Percentiles rank a stretch among this genome's conserved stretches.
phyloP scores from a whole-genome alignment of 2,113 vertebrate genomes.

The Macrotus californicus region DNA sequence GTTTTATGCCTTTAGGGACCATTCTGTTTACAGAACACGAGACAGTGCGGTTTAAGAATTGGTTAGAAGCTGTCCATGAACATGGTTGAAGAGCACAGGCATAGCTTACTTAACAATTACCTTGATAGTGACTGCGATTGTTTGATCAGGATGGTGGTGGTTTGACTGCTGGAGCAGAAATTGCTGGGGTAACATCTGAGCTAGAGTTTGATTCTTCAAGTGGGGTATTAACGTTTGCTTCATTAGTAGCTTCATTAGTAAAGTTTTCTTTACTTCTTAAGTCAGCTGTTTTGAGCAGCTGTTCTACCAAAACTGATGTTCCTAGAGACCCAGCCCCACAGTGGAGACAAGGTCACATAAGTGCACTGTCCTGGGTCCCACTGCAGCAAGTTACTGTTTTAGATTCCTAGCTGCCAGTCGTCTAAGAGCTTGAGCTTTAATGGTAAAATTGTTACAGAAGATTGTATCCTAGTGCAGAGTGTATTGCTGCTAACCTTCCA shows the following conservation, averaged over 20 bases:
- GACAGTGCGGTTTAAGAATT: not conserved
- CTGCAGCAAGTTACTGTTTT: not conserved
- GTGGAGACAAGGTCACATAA: not conserved
- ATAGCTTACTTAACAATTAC: constrained; percentile 4
- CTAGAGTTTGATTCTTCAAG: constrained; percentile 24
- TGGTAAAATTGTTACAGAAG: not conserved
- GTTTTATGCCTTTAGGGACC: not conserved
- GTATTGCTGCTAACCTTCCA: not conserved
- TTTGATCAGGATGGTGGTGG: not conserved
- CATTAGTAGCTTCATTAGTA: constrained; percentile 45
- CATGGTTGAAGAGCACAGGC: not conserved
- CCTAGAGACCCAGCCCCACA: not conserved
- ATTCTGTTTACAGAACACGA: not conserved
- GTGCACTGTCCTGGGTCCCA: not conserved
- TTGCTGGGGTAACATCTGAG: not conserved
- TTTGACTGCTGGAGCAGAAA: not conserved
- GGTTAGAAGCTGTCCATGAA: constrained; percentile 6
- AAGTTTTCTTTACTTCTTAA: constrained; percentile 11
- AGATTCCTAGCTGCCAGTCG: not conserved
- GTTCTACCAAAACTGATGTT: constrained; percentile 48
- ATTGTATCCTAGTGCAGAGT: not conserved
- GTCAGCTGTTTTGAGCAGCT: constrained; percentile 60
- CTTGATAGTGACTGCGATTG: not conserved
- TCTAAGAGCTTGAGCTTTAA: not conserved
- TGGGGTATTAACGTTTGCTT: constrained; percentile 10